Base-by-base conservation (phyloP, 2,797 vertebrate species). In the Ceryle rudis region DNA sequence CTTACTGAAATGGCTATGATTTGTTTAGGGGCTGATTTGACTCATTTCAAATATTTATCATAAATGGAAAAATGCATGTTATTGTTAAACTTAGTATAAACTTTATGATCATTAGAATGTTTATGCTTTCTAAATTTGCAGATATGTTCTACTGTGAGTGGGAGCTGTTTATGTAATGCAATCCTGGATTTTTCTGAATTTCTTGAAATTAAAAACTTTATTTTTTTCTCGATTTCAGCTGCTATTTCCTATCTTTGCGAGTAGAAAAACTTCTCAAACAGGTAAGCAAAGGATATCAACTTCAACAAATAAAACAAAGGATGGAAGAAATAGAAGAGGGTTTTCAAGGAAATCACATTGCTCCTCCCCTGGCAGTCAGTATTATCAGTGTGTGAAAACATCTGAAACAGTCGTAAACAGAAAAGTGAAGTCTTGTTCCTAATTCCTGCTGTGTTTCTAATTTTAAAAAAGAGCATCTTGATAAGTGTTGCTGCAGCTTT, bases 221-320 rank as follows among this genome's bases (percentile, higher is more conserved):
- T 49, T 44, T 70, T 60, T 54, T 42, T 58, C 69, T 84, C 20
- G 3, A 96, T 94, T 95, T 61, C 96, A 98, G 94, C 70, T 84
- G 62, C 97, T 95, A 2, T 94, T 96, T 92, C 51, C 97, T 86
- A 3, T 86, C 26, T 89, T 75, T 79, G 46, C n/a, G 1, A 72
- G 41, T 91, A 97, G 74, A 29, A 97, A 96, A 94, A 28, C 16
- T 6, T 23, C 29, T 75, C 96, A 93, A 47, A 64, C 95, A 87
- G 98, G 98, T 98, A 92, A 80, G 97, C 23, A 66, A 85, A 39
- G 26, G 0, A 26, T 33, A 10, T 2, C 26, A 67, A 6, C 54
- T n/a, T 86, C 29, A 64, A 57, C 3, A 61, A 75, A 16, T 18
- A n/a, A 80, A 82, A 60, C 1, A 11, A 70, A 64, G 52, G 18